Evolutionary conservation across 2,888 invertebrate species (phyloP).

Genomic region (Hirtodrosophila confusa): DNA sequence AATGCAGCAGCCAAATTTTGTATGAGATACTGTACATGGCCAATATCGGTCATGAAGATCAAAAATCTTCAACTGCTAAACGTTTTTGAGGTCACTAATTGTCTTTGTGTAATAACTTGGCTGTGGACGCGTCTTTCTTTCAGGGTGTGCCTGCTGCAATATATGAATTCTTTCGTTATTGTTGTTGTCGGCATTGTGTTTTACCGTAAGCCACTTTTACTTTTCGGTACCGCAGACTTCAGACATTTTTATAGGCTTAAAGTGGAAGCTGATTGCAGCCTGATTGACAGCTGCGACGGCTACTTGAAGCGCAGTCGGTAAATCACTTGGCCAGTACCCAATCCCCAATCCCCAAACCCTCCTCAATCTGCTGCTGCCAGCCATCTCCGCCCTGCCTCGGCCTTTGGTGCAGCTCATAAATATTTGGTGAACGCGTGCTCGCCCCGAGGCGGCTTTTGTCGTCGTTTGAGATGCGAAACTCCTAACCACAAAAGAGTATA

Average conservation of each 20-base stretch:
- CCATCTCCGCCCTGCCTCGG: background rate
- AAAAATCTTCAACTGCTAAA: conserved; percentile 66
- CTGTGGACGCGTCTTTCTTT: conserved; percentile 36
- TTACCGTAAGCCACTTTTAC: conserved; percentile 78
- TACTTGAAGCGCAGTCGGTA: conserved; percentile 74
- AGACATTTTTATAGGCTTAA: conserved; percentile 72
- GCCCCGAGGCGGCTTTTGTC: conserved; percentile 48
- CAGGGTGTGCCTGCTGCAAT: conserved; percentile 37
- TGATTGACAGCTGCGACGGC: conserved; percentile 74
- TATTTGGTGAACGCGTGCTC: conserved; percentile 65
- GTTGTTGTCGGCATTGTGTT: conserved; percentile 39
- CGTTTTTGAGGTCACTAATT: conserved; percentile 76
- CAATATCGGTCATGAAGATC: conserved; percentile 64
- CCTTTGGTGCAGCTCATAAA: conserved; percentile 61
- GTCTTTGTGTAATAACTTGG: conserved; percentile 54
- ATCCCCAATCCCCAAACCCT: conserved; percentile 4
- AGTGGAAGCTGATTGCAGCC: conserved; percentile 74
- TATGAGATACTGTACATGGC: conserved; percentile 17
- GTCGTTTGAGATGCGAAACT: background rate
- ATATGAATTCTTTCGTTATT: conserved; percentile 29
- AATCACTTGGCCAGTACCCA: conserved; percentile 61
- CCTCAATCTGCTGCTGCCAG: background rate
- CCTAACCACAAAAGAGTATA: no score
- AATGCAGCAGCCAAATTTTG: conserved; percentile 63
- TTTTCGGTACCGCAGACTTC: conserved; percentile 56